A percentile compares a stretch with the other conserved stretches of the same genome.
Evolutionary conservation across 2,113 vertebrate genomes (phyloP).

Genomic region (Scopus umbretta): DNA sequence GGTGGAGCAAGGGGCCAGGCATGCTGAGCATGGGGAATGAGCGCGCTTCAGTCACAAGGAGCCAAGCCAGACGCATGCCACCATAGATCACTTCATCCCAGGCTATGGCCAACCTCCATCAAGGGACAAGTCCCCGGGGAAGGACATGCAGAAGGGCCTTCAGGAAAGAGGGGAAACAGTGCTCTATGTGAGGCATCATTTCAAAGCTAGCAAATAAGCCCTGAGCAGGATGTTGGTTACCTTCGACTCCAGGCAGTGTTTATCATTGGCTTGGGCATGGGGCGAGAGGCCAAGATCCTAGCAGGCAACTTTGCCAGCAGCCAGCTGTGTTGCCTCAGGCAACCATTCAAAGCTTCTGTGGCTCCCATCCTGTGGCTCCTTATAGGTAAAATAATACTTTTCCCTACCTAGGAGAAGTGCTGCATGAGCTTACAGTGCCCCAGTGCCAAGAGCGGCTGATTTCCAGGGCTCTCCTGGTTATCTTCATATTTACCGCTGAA

Average conservation of each 20-base stretch:
- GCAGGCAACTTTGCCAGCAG: background rate
- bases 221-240: background rate
- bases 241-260: background rate
- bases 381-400: background rate
- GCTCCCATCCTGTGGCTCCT: accelerated
- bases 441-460: background rate
- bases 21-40: background rate
- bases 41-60: accelerated
- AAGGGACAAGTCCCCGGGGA: background rate
- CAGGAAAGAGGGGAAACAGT: background rate
- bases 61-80: background rate
- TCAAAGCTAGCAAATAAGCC: background rate
- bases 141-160: background rate
- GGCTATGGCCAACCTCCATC: background rate
- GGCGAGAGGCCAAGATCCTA: background rate
- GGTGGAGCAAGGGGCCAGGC: background rate
- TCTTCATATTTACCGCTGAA: background rate
- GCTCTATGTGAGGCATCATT: background rate
- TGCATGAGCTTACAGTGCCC: accelerated
- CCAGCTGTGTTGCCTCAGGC: background rate
- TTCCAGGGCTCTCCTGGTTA: background rate
- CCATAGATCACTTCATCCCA: background rate
- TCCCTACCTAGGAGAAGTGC: background rate
- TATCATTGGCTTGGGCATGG: background rate
- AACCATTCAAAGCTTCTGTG: background rate